Base-by-base conservation (phyloP, 2,113 vertebrate genomes). In the Neoarius graeffei region DNA sequence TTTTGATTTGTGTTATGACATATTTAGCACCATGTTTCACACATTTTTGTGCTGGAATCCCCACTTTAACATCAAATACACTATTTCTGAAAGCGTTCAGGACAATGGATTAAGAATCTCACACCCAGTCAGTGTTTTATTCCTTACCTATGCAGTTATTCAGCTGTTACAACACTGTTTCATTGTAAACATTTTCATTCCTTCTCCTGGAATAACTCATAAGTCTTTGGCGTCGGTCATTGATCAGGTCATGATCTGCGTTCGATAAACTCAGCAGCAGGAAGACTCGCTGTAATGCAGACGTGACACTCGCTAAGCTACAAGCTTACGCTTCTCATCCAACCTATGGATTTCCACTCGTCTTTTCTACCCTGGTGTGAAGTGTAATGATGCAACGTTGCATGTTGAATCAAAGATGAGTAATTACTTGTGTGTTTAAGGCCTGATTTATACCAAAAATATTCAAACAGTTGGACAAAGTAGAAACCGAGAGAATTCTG, bases 211-310 rank as follows among this genome's bases (percentile, higher is more conserved):
- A 59, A 90, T 85, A 59, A 85, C 73, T 88, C 87, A 83, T 35
- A 74, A 67, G 66, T 91, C 64, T 91, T 88, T 92, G 93, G 91
- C 91, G 93, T 91, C 91, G 92, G 85, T 85, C 93, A 94, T 94
- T 94, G 94, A 94, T 95, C 92, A 92, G 89, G 92, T 93, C 90
- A 93, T 94, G 92, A 94, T 92, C 92, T 92, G 87, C 71, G 20
- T 86, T 85, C 86, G 86, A 35, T 92, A 93, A 80, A 90, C 88
- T 89, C 69, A 50, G 89, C 81, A 74, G 82, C 17, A 1, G 57
- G 35, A 86, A 59, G 23, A 50, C 50, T 81, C 66, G 15, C 13
- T 42, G 84, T 69, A 80, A 42, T 73, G 59, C 42, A 9, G 20
- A 80, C 60, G 30, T 88, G 81, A 71, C 76, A 76, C 27, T 57